A percentile compares a stretch with the other conserved stretches of the same genome.
These are phyloP conservation scores for Scartelaos histophorus DNA, from an alignment of 2,113 vertebrate genomes.

Conservation along the genomic window DNA sequence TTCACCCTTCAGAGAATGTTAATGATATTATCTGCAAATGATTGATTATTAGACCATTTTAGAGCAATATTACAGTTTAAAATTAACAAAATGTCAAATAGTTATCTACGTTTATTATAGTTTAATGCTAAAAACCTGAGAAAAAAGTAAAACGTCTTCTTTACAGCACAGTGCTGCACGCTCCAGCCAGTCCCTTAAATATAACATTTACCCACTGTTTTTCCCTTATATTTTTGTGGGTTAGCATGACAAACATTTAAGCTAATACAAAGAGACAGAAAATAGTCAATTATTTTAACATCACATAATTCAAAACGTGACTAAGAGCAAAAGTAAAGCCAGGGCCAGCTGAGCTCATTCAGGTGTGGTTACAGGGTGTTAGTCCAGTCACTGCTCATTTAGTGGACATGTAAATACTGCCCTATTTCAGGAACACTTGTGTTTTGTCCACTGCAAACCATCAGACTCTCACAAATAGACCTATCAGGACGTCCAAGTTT, in stretches of 20 bases:
- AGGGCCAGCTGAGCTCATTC: constrained; percentile 68
- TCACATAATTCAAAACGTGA: too few relatives aligned
- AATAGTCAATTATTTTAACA: not conserved
- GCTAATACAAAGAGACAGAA: constrained; percentile 37
- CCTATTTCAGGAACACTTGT: constrained; percentile 66
- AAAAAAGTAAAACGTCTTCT: not conserved
- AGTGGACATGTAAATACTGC: constrained; percentile 63
- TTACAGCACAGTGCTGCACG: constrained; percentile 5
- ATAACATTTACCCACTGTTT: constrained; percentile 19
- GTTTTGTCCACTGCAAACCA: constrained; percentile 43
- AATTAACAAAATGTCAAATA: too few relatives aligned
- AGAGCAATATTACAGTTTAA: too few relatives aligned
- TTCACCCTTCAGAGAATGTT: too few relatives aligned
- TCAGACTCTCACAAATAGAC: not conserved
- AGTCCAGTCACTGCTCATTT: constrained; percentile 73
- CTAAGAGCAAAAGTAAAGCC: constrained; percentile 4
- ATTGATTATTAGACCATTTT: too few relatives aligned
- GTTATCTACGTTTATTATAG: too few relatives aligned
- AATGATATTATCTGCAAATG: too few relatives aligned
- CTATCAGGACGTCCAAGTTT: not conserved
- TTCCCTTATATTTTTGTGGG: constrained; percentile 3
- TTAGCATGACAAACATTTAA: not conserved
- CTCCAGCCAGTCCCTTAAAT: constrained; percentile 17
- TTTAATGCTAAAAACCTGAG: not conserved
- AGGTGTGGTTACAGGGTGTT: constrained; percentile 62